phyloP scores from a whole-genome alignment of 2,888 invertebrate species.

The Meganola albula region DNA sequence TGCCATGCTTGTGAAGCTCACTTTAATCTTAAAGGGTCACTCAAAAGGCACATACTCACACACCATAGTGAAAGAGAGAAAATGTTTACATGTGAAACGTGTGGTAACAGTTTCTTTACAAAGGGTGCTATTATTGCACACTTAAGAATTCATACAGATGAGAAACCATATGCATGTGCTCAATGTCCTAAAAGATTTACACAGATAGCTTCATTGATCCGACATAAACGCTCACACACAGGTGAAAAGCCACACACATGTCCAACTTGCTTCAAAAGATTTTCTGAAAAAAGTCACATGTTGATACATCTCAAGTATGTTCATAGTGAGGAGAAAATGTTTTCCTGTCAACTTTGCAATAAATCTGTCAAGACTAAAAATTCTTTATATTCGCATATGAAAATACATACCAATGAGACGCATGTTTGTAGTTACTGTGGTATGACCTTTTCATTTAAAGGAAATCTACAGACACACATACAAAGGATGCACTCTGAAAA shows the following conservation, averaged over 20 bases:
- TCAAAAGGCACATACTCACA: conserved; percentile 52
- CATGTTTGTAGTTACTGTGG: conserved; percentile 65
- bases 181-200: conserved; percentile 53
- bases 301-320: conserved; percentile 56
- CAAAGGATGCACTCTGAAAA: conserved; percentile 75
- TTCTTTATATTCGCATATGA: conserved; percentile 70
- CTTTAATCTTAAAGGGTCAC: conserved; percentile 52
- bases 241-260: conserved; percentile 64
- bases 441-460: conserved; percentile 71
- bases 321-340: conserved; percentile 71
- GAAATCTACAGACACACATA: conserved; percentile 74
- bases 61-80: conserved; percentile 49
- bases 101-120: conserved; percentile 59
- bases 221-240: conserved; percentile 62
- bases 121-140: conserved; percentile 62
- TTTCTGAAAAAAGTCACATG: conserved; percentile 51
- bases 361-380: conserved; percentile 70
- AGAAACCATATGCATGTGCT: conserved; percentile 55
- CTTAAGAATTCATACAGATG: conserved; percentile 60
- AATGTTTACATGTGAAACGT: conserved; percentile 62
- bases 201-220: conserved; percentile 58
- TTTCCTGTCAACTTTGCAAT: conserved; percentile 72
- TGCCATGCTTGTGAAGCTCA: conserved; percentile 46
- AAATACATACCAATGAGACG: conserved; percentile 56
- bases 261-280: conserved; percentile 52